Evolutionary conservation across 2,113 vertebrate genomes (phyloP), one percentile per base, ranked within the genome.

Genomic region (Chaetura pelagica): DNA sequence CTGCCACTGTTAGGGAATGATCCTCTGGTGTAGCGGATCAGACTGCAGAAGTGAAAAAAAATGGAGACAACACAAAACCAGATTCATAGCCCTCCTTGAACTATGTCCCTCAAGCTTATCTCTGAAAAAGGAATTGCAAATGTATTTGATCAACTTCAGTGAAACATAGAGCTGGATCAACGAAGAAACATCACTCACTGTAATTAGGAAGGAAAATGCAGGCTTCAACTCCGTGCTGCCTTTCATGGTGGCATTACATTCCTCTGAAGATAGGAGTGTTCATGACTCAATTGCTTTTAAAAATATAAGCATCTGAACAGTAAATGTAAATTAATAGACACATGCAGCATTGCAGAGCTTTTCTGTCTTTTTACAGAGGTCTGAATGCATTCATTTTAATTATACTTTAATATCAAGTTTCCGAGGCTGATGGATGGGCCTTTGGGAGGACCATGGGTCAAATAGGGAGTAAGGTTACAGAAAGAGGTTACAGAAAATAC

Each of bases 361-460:
- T 4, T 0, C 1, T 6, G 44, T 42, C 30, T 59, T 73, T 90
- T 84, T 68, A 75, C 34, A 27, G 34, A 21, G 32, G 15, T 75
- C 57, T 73, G 64, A 94, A 78, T 8, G 1, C 23, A 67, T 89
- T 92, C 15, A 61, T 94, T 87, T 94, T 63, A 90, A 86, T 84
- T 78, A 61, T 64, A 68, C 38, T 88, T 88, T 90, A 93, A 93
- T 78, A 72, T 75, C 52, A 91, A 79, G 62, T 88, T 93, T 75
- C 38, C 48, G 21, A 49, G 46, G 48, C 40, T 91, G 89, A 79
- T 35, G 29, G 66, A 76, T 79, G 63, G 71, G 42, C 72, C 63
- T 83, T 48, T 93, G 87, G 73, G 79, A 97, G 44, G 26, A 67
- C 68, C 67, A 18, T 55, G 61, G 84, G 85, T 93, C 91, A 91